Conservation (phyloP, 2,797 vertebrate genomes). For the Buphagus erythrorhynchus region DNA sequence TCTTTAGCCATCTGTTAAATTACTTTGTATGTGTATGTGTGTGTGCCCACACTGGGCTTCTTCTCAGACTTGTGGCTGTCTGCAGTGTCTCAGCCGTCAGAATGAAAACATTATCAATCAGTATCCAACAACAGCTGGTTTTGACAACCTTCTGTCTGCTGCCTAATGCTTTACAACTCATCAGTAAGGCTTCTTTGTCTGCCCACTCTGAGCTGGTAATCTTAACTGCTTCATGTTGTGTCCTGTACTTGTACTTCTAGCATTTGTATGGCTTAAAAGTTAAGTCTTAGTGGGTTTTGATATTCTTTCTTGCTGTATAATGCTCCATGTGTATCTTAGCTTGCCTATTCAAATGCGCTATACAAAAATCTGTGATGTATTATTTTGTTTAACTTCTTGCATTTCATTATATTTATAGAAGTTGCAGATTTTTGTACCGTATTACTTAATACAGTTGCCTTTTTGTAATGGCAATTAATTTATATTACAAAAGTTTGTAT, state of each 20-base stretch:
- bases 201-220: conserved; percentile 62
- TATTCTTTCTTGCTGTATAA: conserved; percentile 68
- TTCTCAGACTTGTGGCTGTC: conserved; percentile 78
- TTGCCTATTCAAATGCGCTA: conserved; percentile 62
- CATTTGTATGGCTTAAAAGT: conserved; percentile 63
- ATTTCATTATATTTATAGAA: conserved; percentile 82
- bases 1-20: conserved; percentile 79
- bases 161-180: conserved; percentile 92
- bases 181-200: conserved; percentile 87
- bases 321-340: conserved; percentile 81
- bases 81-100: conserved; percentile 80
- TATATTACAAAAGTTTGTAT: conserved; percentile 82
- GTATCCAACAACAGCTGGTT: conserved; percentile 92
- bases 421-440: conserved; percentile 81
- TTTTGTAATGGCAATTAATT: conserved; percentile 84
- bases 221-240: conserved; percentile 65
- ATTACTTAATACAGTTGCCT: conserved; percentile 79
- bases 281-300: conserved; percentile 50
- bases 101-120: conserved; percentile 97
- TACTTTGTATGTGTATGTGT: conserved; percentile 67
- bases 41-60: conserved; percentile 66
- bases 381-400: conserved; percentile 73
- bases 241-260: conserved; percentile 72
- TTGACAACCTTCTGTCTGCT: conserved; percentile 95
- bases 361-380: conserved; percentile 73